phyloP scores from a whole-genome alignment of 2,113 vertebrate species.

The Cairina moschata region DNA sequence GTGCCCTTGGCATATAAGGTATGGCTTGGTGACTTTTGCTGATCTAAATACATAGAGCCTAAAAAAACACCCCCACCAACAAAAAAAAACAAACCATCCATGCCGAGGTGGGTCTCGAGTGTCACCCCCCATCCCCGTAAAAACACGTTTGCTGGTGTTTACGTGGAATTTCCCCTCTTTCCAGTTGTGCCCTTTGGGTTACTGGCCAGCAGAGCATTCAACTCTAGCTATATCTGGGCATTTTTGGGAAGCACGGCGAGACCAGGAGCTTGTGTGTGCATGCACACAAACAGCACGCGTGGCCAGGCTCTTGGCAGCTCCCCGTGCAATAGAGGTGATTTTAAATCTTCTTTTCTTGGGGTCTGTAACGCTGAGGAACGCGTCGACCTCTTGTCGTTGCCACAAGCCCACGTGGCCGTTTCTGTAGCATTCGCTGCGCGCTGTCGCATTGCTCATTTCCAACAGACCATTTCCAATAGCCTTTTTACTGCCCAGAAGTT shows the following conservation, averaged over 20 bases:
- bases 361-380: not conserved
- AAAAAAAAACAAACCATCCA: no score
- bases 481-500: not conserved
- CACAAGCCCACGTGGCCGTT: accelerated
- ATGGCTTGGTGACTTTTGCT: not conserved
- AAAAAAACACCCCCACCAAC: not conserved
- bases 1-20: not conserved
- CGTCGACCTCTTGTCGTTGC: accelerated
- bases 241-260: not conserved
- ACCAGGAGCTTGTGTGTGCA: not conserved
- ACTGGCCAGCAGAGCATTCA: not conserved
- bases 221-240: not conserved
- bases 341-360: not conserved
- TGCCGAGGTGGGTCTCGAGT: accelerated
- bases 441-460: not conserved
- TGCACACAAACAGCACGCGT: accelerated
- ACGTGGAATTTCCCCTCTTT: not conserved
- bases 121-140: not conserved
- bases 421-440: accelerated
- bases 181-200: not conserved
- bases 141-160: no score
- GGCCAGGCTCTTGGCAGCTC: accelerated
- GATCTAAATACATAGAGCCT: not conserved
- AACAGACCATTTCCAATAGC: not conserved
- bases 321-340: accelerated